These are phyloP conservation scores for Caligus rogercresseyi DNA, from an alignment of 1,140 invertebrate species.

Conservation along the genomic window DNA sequence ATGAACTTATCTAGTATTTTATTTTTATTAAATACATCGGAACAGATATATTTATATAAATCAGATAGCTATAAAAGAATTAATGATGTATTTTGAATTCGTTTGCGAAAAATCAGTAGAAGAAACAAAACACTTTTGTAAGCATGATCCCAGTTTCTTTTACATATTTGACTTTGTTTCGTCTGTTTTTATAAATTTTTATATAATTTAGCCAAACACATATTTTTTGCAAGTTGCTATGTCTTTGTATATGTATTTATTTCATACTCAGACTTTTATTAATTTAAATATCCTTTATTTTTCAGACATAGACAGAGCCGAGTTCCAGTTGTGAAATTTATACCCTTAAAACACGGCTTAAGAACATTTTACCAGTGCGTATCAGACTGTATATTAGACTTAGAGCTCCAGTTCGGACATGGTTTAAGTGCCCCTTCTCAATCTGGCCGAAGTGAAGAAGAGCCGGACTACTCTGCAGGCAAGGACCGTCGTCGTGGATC, in stretches of 20 bases:
- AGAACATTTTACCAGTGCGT: conserved; percentile 5
- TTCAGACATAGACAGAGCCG: conserved; percentile 15
- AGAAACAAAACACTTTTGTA: too few species aligned
- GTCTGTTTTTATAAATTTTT: too few species aligned
- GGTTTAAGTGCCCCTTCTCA: not conserved
- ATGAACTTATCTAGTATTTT: too few species aligned
- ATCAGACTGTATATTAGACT: conserved; percentile 2
- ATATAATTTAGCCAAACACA: too few species aligned
- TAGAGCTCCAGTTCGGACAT: not conserved
- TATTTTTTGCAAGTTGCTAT: too few species aligned
- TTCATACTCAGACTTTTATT: not conserved
- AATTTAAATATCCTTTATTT: not conserved
- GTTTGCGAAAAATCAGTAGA: too few species aligned
- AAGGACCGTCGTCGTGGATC: not conserved
- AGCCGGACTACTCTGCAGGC: not conserved
- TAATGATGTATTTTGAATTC: too few species aligned
- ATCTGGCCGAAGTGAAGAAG: not conserved
- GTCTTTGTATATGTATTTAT: not conserved
- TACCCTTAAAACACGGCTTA: conserved; percentile 4
- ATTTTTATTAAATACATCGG: too few species aligned
- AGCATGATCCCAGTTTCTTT: too few species aligned
- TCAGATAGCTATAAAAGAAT: too few species aligned
- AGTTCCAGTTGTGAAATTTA: conserved; percentile 15
- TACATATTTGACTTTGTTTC: too few species aligned
- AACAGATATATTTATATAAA: too few species aligned